Percentiles rank a stretch among this genome's conserved stretches.
Evolutionary conservation across 2,888 invertebrate genomes (phyloP).

Genomic region (Phyllotreta striolata): DNA sequence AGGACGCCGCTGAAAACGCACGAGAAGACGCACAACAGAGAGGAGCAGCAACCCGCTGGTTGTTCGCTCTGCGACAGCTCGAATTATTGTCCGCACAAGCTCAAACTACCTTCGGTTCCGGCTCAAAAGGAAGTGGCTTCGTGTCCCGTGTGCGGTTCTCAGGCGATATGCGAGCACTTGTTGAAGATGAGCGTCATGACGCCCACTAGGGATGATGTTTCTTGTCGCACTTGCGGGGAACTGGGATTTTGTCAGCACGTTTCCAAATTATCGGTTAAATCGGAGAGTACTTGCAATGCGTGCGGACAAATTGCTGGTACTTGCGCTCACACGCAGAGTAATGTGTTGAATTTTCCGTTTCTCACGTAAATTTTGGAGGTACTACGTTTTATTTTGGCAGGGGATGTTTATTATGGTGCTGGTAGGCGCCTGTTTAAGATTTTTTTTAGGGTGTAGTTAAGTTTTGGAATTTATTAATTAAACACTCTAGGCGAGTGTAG

Average conservation of each 20-base stretch:
- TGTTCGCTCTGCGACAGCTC: constrained; percentile 51
- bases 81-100: constrained; percentile 19
- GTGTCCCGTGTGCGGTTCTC: constrained; percentile 32
- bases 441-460: constrained; percentile 1
- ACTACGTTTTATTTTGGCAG: not conserved
- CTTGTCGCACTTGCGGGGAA: constrained; percentile 34
- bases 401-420: not conserved
- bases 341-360: constrained; percentile 27
- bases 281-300: constrained; percentile 26
- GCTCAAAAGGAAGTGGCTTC: constrained; percentile 19
- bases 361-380: constrained; percentile 12
- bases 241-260: constrained; percentile 29
- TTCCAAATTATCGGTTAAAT: constrained; percentile 19
- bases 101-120: constrained; percentile 14
- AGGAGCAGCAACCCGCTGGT: constrained; percentile 67
- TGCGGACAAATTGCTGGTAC: constrained; percentile 27
- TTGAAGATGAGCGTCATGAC: constrained; percentile 37
- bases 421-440: not conserved
- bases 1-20: constrained; percentile 68
- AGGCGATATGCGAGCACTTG: constrained; percentile 31
- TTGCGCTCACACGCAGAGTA: constrained; percentile 31
- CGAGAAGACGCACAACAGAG: constrained; percentile 69
- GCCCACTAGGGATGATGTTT: constrained; percentile 25
- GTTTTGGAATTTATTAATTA: not conserved
- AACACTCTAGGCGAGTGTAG: too few species aligned